These are phyloP conservation scores for Ateles fusciceps DNA, from an alignment of 2,797 vertebrate species.

Conservation along the genomic window DNA sequence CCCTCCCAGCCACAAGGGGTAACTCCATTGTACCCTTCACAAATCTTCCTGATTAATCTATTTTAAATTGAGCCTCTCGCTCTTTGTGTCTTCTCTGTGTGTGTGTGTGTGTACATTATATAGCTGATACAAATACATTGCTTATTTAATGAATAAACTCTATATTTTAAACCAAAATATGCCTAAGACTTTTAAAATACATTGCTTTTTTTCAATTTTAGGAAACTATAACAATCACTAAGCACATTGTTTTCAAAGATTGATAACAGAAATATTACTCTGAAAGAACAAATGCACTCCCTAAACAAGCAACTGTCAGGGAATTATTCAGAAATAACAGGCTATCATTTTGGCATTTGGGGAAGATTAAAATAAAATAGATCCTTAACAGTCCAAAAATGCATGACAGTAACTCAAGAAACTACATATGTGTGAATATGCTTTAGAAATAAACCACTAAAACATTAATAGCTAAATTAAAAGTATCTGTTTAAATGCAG, in stretches of 20 bases:
- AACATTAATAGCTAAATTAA: neutral
- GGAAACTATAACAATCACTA: neutral
- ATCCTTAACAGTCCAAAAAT: neutral
- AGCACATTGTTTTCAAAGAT: neutral
- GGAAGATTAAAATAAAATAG: neutral
- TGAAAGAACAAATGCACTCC: neutral
- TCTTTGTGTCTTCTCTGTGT: neutral
- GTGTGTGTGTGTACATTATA: neutral
- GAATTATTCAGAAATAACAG: neutral
- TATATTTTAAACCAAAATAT: neutral
- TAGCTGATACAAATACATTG: neutral
- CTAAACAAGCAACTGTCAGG: neutral
- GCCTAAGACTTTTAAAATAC: neutral
- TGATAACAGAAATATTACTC: neutral
- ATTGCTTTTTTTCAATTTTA: neutral
- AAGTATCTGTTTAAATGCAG: neutral
- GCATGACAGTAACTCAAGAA: neutral
- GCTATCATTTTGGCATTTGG: neutral
- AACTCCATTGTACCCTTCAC: neutral
- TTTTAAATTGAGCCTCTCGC: neutral
- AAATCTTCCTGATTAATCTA: neutral
- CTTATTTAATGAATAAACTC: neutral
- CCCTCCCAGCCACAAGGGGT: neutral
- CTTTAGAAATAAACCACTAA: neutral
- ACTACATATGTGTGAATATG: neutral